Evolutionary conservation across 64 coral and sea anemone species (phyloP).

Genomic region (Platygyra sinensis): DNA sequence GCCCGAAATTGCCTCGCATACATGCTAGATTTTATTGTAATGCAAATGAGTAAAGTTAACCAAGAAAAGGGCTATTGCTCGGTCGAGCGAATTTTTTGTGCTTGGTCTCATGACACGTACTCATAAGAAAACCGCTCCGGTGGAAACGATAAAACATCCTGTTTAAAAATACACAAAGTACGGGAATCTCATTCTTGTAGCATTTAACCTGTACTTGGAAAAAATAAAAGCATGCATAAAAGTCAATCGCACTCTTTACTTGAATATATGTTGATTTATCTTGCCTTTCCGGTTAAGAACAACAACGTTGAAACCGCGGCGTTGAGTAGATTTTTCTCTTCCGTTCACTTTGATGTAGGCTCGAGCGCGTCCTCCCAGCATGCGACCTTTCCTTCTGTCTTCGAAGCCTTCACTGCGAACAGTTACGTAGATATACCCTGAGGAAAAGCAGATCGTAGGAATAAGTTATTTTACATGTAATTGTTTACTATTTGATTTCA

Average conservation of each 20-base stretch:
- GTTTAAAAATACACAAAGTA: no score
- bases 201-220: no score
- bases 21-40: no score
- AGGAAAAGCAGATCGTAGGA: background rate
- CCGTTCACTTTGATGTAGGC: constrained; percentile 33
- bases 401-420: constrained; percentile 33
- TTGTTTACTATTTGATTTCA: background rate
- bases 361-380: background rate
- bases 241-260: background rate
- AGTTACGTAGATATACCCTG: background rate
- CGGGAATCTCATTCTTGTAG: no score
- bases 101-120: no score
- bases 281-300: constrained; percentile 1
- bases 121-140: no score
- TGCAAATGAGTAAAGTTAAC: no score
- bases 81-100: no score
- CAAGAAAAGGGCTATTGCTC: no score
- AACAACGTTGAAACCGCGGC: constrained; percentile 18
- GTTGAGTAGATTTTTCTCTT: background rate
- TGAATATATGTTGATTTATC: background rate
- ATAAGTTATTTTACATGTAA: background rate
- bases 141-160: no score
- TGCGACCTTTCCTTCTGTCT: background rate
- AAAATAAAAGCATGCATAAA: background rate
- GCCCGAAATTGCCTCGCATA: no score